A percentile compares a stretch with the other conserved stretches of the same genome.
Evolutionary conservation across 64 coral and sea anemone genomes (phyloP).

Genomic region (Dendronephthya gigantea): DNA sequence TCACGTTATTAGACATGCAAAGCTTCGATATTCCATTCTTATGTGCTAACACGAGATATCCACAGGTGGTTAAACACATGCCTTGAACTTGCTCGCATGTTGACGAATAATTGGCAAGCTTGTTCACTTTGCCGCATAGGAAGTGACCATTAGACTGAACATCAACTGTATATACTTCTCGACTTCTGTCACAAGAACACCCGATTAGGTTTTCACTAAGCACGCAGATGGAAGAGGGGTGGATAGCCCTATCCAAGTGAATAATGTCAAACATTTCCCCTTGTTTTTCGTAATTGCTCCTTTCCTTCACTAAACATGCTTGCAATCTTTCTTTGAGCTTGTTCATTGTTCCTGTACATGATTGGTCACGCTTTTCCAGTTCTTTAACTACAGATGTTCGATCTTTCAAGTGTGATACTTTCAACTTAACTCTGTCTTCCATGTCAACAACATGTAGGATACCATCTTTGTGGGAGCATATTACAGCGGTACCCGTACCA

Average conservation of each 20-base stretch:
- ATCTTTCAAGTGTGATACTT: no score
- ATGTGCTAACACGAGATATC: slow-evolving; percentile 45
- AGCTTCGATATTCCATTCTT: slow-evolving; percentile 43
- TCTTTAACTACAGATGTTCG: no score
- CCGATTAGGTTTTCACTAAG: slow-evolving; percentile 25
- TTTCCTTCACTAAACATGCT: slow-evolving; percentile 31
- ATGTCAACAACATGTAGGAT: no score
- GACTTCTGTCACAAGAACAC: slow-evolving; percentile 31
- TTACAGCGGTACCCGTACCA: no score
- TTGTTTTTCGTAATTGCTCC: slow-evolving; percentile 34
- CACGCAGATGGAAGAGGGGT: slow-evolving; percentile 28
- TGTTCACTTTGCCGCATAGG: slow-evolving; percentile 30
- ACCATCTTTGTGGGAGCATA: no score
- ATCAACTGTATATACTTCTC: slow-evolving; percentile 24
- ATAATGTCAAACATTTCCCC: slow-evolving; percentile 34
- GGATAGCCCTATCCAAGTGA: slow-evolving; percentile 38
- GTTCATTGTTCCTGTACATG: no score
- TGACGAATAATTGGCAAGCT: slow-evolving; percentile 33
- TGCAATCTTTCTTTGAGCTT: slow-evolving; percentile 24
- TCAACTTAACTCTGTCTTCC: no score
- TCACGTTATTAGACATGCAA: slow-evolving; percentile 31
- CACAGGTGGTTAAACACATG: slow-evolving; percentile 41
- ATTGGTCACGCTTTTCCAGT: no score
- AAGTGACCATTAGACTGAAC: slow-evolving; percentile 35
- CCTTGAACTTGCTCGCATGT: slow-evolving; percentile 18